Evolutionary conservation across 2,797 vertebrate species (phyloP).

Genomic region (Psittacula derbiana): DNA sequence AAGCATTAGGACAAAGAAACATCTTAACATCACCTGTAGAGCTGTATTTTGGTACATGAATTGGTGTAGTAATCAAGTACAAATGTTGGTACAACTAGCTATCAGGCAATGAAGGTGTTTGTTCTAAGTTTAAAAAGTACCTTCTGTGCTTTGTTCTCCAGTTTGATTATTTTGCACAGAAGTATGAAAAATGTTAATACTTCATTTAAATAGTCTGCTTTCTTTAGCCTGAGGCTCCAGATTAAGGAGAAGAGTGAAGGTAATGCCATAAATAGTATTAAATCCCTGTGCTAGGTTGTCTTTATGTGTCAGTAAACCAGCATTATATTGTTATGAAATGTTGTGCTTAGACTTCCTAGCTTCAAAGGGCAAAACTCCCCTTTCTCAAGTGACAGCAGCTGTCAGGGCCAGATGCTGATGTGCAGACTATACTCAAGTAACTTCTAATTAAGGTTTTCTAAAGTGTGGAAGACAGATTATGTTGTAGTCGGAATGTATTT

Average conservation of each 20-base stretch:
- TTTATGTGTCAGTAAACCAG: not conserved
- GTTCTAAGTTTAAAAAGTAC: not conserved
- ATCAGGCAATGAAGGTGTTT: not conserved
- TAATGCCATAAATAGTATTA: not conserved
- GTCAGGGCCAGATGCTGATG: not conserved
- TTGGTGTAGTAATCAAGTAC: not conserved
- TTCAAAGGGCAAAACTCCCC: not conserved
- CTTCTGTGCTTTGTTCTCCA: not conserved
- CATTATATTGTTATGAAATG: not conserved
- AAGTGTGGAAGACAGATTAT: not conserved
- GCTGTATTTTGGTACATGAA: not conserved
- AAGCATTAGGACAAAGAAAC: not conserved
- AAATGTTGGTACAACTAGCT: not conserved
- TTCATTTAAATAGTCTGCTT: not conserved
- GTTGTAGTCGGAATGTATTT: not conserved
- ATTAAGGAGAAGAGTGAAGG: not conserved
- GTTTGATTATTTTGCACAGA: not conserved
- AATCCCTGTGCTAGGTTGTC: not conserved
- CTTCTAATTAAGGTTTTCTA: not conserved
- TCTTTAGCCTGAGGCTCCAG: not conserved
- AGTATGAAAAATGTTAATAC: not conserved
- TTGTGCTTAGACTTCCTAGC: not conserved
- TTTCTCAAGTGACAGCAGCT: not conserved
- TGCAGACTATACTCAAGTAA: not conserved
- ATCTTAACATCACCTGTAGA: not conserved